These are phyloP conservation scores for Megathymus violae DNA, from an alignment of 1,140 invertebrate species.

Conservation along the genomic window DNA sequence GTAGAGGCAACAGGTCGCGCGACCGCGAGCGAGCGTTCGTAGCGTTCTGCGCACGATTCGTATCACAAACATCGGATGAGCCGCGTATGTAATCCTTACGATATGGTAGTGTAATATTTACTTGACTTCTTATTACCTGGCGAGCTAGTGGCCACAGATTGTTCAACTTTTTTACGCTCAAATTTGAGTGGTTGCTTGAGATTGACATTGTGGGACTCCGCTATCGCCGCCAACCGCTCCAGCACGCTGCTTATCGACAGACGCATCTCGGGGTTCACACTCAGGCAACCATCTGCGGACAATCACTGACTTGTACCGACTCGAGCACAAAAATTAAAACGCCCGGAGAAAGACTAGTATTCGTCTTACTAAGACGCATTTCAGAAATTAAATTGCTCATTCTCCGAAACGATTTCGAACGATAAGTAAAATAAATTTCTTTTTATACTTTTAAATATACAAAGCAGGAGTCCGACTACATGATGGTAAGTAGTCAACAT, in stretches of 20 bases:
- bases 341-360: too few species aligned
- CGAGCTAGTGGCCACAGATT: slow-evolving; percentile 84
- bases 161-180: slow-evolving; percentile 86
- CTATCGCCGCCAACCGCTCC: slow-evolving; percentile 93
- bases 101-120: slow-evolving; percentile 85
- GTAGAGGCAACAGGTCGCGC: slow-evolving; percentile 43
- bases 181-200: slow-evolving; percentile 89
- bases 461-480: too few species aligned
- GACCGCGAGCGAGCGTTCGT: slow-evolving; percentile 47
- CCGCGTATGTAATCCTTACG: slow-evolving; percentile 61
- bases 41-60: slow-evolving; percentile 27
- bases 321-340: too few species aligned
- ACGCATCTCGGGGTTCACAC: slow-evolving; percentile 91
- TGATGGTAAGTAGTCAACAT: too few species aligned
- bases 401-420: too few species aligned
- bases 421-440: too few species aligned
- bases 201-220: slow-evolving; percentile 92
- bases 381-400: too few species aligned
- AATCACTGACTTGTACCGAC: slow-evolving; percentile 28
- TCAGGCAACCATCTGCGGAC: slow-evolving; percentile 90
- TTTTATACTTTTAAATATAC: too few species aligned
- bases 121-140: slow-evolving; percentile 85
- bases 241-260: slow-evolving; percentile 91
- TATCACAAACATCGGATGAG: slow-evolving; percentile 44
- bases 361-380: too few species aligned